Conservation (phyloP, 2,888 invertebrate species). For the Monochamus alternatus region DNA sequence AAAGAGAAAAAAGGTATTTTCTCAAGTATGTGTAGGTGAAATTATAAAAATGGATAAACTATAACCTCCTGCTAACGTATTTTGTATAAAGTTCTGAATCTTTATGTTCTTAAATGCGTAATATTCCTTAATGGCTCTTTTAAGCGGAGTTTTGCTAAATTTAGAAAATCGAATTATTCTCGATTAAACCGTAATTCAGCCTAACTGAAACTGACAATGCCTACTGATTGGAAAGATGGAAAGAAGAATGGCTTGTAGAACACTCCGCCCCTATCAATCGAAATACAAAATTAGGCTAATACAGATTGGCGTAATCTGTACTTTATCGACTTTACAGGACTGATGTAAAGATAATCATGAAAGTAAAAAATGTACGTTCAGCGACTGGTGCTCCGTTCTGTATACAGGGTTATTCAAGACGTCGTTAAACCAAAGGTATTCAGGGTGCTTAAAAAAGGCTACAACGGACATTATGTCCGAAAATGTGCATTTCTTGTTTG, state of each 20-base stretch:
- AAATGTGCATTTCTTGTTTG: too few relatives aligned
- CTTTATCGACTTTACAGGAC: neutral
- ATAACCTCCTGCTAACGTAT: too few relatives aligned
- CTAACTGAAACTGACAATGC: conserved; percentile 36
- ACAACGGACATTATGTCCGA: too few relatives aligned
- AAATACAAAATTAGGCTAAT: conserved; percentile 16
- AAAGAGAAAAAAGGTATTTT: too few relatives aligned
- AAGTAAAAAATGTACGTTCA: neutral
- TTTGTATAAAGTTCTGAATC: too few relatives aligned
- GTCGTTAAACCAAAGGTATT: too few relatives aligned
- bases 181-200: conserved; percentile 36
- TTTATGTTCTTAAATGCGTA: neutral
- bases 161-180: conserved; percentile 30
- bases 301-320: conserved; percentile 15
- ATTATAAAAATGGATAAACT: too few relatives aligned
- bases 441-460: too few relatives aligned
- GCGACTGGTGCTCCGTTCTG: too few relatives aligned
- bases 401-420: too few relatives aligned
- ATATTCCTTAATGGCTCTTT: neutral
- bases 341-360: neutral
- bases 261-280: conserved; percentile 25
- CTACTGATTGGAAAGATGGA: conserved; percentile 35
- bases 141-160: conserved; percentile 3
- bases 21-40: too few relatives aligned
- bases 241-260: conserved; percentile 33